Percentiles rank a stretch among this genome's conserved stretches.
phyloP scores from a whole-genome alignment of 64 coral and sea anemone genomes.

The Hydrozoanthus tunicans region DNA sequence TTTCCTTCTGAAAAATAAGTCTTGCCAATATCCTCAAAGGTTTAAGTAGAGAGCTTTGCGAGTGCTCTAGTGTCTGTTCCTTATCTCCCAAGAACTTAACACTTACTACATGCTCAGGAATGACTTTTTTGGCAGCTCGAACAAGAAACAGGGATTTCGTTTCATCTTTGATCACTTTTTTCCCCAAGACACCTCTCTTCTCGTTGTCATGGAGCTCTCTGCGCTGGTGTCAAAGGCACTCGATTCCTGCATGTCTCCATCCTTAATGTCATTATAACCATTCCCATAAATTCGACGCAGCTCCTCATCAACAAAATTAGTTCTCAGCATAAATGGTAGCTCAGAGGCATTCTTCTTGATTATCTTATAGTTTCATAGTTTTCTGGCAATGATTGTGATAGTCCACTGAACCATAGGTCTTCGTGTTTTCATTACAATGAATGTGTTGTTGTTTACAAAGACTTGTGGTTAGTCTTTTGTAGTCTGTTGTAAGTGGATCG shows the following conservation, averaged over 20 bases:
- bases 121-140: constrained; percentile 24
- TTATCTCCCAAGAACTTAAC: constrained; percentile 52
- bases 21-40: constrained; percentile 32
- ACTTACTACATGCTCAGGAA: constrained; percentile 15
- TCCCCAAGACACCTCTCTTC: constrained; percentile 7
- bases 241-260: constrained; percentile 21
- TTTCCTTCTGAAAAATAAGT: constrained; percentile 31
- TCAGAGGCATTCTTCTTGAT: constrained; percentile 27
- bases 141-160: constrained; percentile 40
- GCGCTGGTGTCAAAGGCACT: constrained; percentile 3
- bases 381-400: not conserved
- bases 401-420: constrained; percentile 20
- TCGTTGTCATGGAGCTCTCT: constrained; percentile 24
- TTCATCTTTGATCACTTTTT: constrained; percentile 5
- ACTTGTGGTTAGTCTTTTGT: constrained; percentile 50
- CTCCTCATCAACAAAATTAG: constrained; percentile 39
- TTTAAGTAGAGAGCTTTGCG: constrained; percentile 23
- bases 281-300: constrained; percentile 34
- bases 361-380: constrained; percentile 17
- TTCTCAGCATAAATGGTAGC: constrained; percentile 29
- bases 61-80: constrained; percentile 29
- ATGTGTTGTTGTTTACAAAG: constrained; percentile 39
- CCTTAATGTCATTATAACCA: constrained; percentile 23
- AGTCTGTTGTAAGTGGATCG: constrained; percentile 27
- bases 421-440: constrained; percentile 29